These are phyloP conservation scores for Sympetrum striolatum DNA, from an alignment of 2,888 invertebrate species.

Conservation along the genomic window DNA sequence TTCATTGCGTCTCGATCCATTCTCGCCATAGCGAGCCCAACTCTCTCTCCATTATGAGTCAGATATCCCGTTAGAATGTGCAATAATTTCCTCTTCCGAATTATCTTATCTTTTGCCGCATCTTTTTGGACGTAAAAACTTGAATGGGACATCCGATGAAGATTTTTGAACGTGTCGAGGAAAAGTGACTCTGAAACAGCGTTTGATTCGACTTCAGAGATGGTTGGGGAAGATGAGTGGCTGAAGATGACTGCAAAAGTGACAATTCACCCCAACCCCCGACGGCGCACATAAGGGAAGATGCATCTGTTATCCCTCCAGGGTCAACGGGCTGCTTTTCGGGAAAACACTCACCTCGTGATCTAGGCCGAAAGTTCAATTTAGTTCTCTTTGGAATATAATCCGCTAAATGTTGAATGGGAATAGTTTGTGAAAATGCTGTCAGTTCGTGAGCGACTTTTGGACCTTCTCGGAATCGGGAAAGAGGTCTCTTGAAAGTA, in stretches of 20 bases:
- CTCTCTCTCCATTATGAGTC: not conserved
- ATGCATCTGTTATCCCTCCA: not conserved
- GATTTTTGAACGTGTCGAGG: not conserved
- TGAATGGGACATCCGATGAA: not conserved
- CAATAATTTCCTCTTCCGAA: not conserved
- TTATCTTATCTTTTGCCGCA: not conserved
- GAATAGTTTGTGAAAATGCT: too few species aligned
- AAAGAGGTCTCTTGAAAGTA: too few species aligned
- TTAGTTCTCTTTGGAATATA: not conserved
- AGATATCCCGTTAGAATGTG: not conserved
- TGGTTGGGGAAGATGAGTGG: not conserved
- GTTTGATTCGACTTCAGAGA: not conserved
- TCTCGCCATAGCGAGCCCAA: not conserved
- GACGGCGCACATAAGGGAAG: not conserved
- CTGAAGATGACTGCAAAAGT: not conserved
- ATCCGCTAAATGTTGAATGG: too few species aligned
- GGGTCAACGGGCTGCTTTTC: not conserved
- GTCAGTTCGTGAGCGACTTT: too few species aligned
- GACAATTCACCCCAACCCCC: not conserved
- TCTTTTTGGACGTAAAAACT: not conserved
- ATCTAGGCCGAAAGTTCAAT: not conserved
- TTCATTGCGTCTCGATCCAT: not conserved
- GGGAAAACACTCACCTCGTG: not conserved
- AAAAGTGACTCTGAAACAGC: not conserved
- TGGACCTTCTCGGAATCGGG: too few species aligned